Evolutionary conservation across 2,113 vertebrate genomes (phyloP), one percentile per base, ranked within the genome.

Genomic region (Poeciliopsis retropinna): DNA sequence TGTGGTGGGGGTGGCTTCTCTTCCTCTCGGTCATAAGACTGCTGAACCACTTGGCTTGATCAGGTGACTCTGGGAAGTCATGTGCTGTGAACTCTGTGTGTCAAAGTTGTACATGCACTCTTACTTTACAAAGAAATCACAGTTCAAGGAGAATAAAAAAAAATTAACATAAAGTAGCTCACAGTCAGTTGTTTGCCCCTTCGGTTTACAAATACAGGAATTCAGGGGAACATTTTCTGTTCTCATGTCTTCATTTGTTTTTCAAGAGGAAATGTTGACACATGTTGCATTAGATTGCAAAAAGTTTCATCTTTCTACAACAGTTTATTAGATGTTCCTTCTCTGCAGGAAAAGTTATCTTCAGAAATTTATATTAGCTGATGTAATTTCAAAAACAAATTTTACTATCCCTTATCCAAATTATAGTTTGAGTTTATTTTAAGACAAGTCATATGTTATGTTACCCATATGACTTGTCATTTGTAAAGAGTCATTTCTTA

Each of bases 11-110:
- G 62, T 67, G 39, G 65, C 83, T 84, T 76, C 87, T 90, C 76
- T 87, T 91, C 68, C 82, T 84, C 30, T 84, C 77, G 75, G 92
- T 95, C 93, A 94, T 87, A 77, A 93, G 94, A 92, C 90, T 0
- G 9, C 54, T 71, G 86, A 82, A 90, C 65, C 86, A 92, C 87
- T 90, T 82, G 85, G 83, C 83, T 70, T 64, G 62, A 64, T 94
- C 93, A 92, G 86, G 82, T 95, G 92, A 94, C 87, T 84, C 67
- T 3, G 2, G 54, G 39, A 14, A 79, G 87, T 94, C 92, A 91
- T 93, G 90, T 93, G 91, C 76, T 82, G 41, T 62, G 14, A 80
- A 75, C 51, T 78, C 64, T 74, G 60, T 67, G 29, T 10, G 75
- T 51, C 74, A 79, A 47, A 60, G 57, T 60, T 44, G 64, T 66